These are phyloP conservation scores for Netelia melanura DNA, from an alignment of 2,888 invertebrate genomes.

Conservation along the genomic window DNA sequence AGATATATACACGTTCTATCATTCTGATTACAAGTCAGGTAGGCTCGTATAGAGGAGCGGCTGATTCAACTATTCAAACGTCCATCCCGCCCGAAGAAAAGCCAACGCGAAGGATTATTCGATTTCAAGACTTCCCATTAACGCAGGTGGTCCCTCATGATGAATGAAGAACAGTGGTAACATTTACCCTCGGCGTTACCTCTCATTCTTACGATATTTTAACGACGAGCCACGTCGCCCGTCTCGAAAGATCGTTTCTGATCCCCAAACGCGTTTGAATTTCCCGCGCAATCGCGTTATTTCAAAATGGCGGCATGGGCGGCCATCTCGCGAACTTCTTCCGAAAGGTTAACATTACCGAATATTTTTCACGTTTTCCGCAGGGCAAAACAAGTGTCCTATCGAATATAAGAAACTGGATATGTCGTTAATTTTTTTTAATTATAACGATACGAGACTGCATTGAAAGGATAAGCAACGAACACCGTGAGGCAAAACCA, in stretches of 20 bases:
- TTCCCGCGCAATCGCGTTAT: too few relatives aligned
- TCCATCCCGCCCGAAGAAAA: slow-evolving; percentile 31
- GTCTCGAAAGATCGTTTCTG: slow-evolving; percentile 4
- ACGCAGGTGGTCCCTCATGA: slow-evolving; percentile 48
- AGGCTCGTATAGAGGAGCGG: slow-evolving; percentile 52
- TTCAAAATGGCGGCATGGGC: too few relatives aligned
- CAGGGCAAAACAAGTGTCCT: too few relatives aligned
- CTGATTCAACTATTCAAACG: slow-evolving; percentile 63
- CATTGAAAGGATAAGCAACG: too few relatives aligned
- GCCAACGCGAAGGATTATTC: slow-evolving; percentile 41
- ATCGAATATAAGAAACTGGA: too few relatives aligned
- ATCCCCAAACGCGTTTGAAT: neutral
- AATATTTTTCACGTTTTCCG: too few relatives aligned
- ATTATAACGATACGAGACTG: too few relatives aligned
- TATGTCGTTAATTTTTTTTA: too few relatives aligned
- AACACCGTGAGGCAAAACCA: too few relatives aligned
- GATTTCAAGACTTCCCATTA: slow-evolving; percentile 50
- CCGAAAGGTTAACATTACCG: too few relatives aligned
- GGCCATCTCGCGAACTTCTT: too few relatives aligned
- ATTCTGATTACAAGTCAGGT: slow-evolving; percentile 61
- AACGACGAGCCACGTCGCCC: neutral
- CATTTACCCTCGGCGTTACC: slow-evolving; percentile 38
- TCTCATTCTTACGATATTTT: slow-evolving; percentile 18
- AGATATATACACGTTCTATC: slow-evolving; percentile 58
- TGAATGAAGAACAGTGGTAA: slow-evolving; percentile 54